Base-by-base conservation (phyloP, 2,888 invertebrate genomes). In the Ectemnius cavifrons region DNA sequence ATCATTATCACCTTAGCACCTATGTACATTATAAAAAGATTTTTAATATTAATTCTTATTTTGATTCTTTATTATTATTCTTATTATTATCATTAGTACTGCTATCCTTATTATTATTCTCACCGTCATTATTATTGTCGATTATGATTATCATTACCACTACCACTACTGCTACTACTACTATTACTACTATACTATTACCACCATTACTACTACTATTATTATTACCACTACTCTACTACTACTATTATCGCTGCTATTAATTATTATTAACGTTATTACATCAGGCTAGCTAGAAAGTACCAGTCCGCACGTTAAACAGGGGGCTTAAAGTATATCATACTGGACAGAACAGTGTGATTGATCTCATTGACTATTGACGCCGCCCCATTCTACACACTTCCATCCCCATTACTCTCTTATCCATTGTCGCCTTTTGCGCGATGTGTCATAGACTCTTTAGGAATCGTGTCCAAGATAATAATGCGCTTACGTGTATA, bases 281-380 rank as follows among this genome's bases (percentile, higher is more conserved):
- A 86, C 84, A 85, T 73, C 85, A 84, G 84, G 80, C 86, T 88
- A 87, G 86, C 79, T 86, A 87, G 85, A 83, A 84, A 84, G 82
- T 87, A 86, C 82, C 84, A 83, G 86, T 78, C 79, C 79, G 84
- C 84, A 84, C 83, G 78, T 80, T 80, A 64, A 78, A 74, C 56
- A 71, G 66, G 84, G 85, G 85, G 84, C 84, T 84, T 81, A 84
- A 86, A 85, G 83, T 80, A 87, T 85, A 84, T 88, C 87, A 79
- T 86, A 84, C 88, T 79, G 73, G 61, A 62, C 47, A 62, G 49
- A 62, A 46, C 71, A 73, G 89, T 88, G 88, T 84, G 90, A 89
- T 85, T 85, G 90, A 91, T 91, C 90, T 91, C 90, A 90, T 89
- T 90, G 88, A 90, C 88, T 87, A 87, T 85, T 90, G 85, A 88